phyloP scores from a whole-genome alignment of 2,888 invertebrate species.

The Zaprionus bogoriensis region DNA sequence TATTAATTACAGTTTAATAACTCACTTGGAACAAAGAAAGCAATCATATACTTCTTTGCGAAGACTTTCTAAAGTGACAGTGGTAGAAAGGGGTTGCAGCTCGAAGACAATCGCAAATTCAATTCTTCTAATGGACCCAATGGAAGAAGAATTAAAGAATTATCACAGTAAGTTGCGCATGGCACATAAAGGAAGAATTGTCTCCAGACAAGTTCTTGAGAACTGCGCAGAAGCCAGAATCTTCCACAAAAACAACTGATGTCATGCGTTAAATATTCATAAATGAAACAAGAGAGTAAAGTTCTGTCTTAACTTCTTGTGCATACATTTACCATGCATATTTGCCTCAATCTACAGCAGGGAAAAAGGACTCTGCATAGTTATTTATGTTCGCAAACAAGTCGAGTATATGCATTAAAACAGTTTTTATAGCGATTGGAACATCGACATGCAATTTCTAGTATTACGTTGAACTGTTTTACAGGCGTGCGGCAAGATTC shows the following conservation, averaged over 20 bases:
- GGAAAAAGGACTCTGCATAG: too few species aligned
- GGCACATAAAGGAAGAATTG: not conserved
- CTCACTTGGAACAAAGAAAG: conserved; percentile 68
- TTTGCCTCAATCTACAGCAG: too few species aligned
- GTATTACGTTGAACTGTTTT: conserved; percentile 27
- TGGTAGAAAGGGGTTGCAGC: conserved; percentile 32
- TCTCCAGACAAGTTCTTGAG: conserved; percentile 12
- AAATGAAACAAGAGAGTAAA: not conserved
- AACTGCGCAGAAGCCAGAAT: conserved; percentile 19
- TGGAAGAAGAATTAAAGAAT: not conserved
- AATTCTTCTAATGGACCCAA: not conserved
- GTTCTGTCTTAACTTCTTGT: too few species aligned
- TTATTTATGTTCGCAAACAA: too few species aligned
- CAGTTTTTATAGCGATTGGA: conserved; percentile 29
- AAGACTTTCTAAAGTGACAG: conserved; percentile 33
- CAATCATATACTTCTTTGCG: conserved; percentile 25
- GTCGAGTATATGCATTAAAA: too few species aligned
- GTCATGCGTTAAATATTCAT: conserved; percentile 11
- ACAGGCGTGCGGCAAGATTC: conserved; percentile 1
- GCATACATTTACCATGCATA: too few species aligned
- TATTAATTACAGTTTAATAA: conserved; percentile 74
- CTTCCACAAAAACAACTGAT: conserved; percentile 20
- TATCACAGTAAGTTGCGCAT: not conserved
- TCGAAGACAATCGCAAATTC: not conserved
- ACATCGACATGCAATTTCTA: conserved; percentile 21